Base-by-base conservation (phyloP, 2,113 vertebrate species). In the Anhinga anhinga region DNA sequence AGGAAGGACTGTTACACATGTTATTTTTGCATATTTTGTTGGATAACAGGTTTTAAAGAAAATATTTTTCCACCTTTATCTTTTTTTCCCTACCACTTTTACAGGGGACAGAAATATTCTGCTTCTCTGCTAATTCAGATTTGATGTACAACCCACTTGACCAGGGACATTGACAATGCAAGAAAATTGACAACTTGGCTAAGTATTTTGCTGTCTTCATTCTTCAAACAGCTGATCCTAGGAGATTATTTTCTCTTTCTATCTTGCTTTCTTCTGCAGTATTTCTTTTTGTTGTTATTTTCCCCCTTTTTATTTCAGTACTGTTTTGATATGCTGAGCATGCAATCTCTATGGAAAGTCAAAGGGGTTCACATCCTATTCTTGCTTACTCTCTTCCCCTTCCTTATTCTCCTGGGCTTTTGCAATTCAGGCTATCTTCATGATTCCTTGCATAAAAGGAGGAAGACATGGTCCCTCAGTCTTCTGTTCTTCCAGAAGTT, bases 401-500 rank as follows among this genome's bases (percentile, higher is more conserved):
- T 93, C 49, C 47, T 91, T 69, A 82, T 73, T 84, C 30, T 87
- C 50, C 58, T 22, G 20, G 36, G 29, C 11, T 85, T 85, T 87
- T 5, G 7, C 42, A 88, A 15, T 67, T 86, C 71, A 85, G 81
- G 27, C 21, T 81, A 21, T 89, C 80, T 95, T 95, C 58, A 27
- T 44, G 32, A 65, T 82, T 87, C 36, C 62, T 87, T 73, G 53
- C 17, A 52, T 66, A 85, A 90, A 82, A 93, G 32, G 50, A 87
- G 52, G 30, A 91, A 47, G 58, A 49, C 2, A 22, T 27, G n/a
- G 67, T 78, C 40, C 58, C 50, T 79, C 29, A 65, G 70, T 79
- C 88, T 96, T 96, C 96, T 93, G 15, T 61, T 95, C 92, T 95
- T 96, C 77, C 29, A 49, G 34, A 87, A 84, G 13, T 67, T 80